Evolutionary conservation across 1,140 invertebrate genomes (phyloP), one percentile per base, ranked within the genome.

Genomic region (Helicorthomorpha holstii): DNA sequence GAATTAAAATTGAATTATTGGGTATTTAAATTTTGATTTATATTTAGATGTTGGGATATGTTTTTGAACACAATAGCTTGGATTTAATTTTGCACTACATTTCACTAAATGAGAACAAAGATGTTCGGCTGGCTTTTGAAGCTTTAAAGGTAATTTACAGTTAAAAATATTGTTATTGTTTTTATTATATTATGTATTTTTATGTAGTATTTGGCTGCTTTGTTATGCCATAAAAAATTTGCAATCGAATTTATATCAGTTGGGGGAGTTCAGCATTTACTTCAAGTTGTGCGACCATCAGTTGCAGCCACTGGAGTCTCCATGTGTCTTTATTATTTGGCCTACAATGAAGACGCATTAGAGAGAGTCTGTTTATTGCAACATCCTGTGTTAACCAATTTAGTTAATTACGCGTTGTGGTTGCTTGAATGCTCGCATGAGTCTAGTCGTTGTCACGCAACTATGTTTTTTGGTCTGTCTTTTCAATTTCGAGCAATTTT

Each of bases 341-440:
- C 90, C 0, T 97, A 96, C 68, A 93, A 87, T 68, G 91, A 95
- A 66, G 93, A 97, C 67, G 88, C 90, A 0, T 94, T 98, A 86
- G 92, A 97, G 68, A 76, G 87, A 56, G 85, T 97, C 3, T 94
- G 90, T 62, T 68, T 83, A 3, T 70, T 94, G 59, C 81, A 87
- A 2, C 76, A 87, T 58, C 73, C 77, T 55, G 75, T 86, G 1
- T 75, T 94, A 7, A 73, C 75, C 1, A 80, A 85, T 61, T 66
- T 93, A 24, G 85, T 92, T 16, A 80, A 76, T 73, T 93, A 95
- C 66, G 82, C 84, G 0, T 66, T 97, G 1, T 97, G 92, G 91
- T 69, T 97, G 24, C 65, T 98, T 26, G 92, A 95, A 63, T 89
- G 90, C 61, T 94, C 89, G 22, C 92, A 98, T 63, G 87, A 94